A percentile compares a stretch with the other conserved stretches of the same genome.
phyloP scores from a whole-genome alignment of 92 coral and sea anemone species.

The Epizoanthus stellaris region DNA sequence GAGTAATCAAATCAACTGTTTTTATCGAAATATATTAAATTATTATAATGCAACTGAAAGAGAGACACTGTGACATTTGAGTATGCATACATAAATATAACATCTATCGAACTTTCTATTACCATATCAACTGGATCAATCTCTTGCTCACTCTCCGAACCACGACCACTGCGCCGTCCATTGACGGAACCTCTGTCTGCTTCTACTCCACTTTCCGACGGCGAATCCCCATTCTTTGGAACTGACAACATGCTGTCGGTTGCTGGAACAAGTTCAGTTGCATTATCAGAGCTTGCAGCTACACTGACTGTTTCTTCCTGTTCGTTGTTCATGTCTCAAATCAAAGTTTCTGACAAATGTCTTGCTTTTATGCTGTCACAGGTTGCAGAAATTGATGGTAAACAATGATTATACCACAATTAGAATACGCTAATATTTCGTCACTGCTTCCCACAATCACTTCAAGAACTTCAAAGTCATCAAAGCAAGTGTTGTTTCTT shows the following conservation, averaged over 20 bases:
- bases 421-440: constrained; percentile 15
- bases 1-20: too few relatives aligned
- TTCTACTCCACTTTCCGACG: constrained; percentile 83
- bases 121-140: constrained; percentile 85
- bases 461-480: constrained; percentile 21
- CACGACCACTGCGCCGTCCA: constrained; percentile 65
- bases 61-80: too few relatives aligned
- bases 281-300: constrained; percentile 60
- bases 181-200: constrained; percentile 60
- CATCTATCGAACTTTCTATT: neutral
- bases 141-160: constrained; percentile 62
- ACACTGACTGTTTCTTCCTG: constrained; percentile 69
- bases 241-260: constrained; percentile 64
- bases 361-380: neutral
- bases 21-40: too few relatives aligned
- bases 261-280: constrained; percentile 56
- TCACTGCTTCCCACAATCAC: neutral
- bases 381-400: constrained; percentile 12
- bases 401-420: constrained; percentile 11
- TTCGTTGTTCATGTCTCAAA: constrained; percentile 66
- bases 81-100: too few relatives aligned
- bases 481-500: neutral
- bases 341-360: neutral
- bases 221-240: constrained; percentile 73
- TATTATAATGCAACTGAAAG: too few relatives aligned